phyloP scores from a whole-genome alignment of 2,797 vertebrate genomes.

The Echeneis naucrates region DNA sequence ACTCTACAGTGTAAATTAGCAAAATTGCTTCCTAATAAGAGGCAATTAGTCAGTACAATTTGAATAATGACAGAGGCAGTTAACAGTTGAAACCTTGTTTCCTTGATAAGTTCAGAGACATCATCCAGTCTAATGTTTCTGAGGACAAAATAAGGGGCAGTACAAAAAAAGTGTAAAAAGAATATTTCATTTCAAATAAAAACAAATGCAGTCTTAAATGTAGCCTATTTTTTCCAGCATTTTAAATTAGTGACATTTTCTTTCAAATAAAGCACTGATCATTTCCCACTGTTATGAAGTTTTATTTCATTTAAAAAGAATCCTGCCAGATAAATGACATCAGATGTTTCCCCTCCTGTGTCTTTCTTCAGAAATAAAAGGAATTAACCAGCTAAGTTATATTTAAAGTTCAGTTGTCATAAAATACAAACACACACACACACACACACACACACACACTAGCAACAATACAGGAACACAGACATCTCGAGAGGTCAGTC shows the following conservation, averaged over 20 bases:
- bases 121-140: not conserved
- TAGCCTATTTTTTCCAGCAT: not conserved
- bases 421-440: not conserved
- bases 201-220: not conserved
- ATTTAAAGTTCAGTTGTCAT: no score
- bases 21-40: slow-evolving; percentile 48
- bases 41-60: slow-evolving; percentile 39
- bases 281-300: not conserved
- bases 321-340: not conserved
- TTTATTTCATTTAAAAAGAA: not conserved
- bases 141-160: not conserved
- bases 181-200: not conserved
- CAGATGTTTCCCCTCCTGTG: not conserved
- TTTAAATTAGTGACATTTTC: not conserved
- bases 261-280: not conserved
- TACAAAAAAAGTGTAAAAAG: not conserved
- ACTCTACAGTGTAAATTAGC: slow-evolving; percentile 31
- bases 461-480: slow-evolving; percentile 5
- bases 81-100: slow-evolving; percentile 31
- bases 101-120: slow-evolving; percentile 5
- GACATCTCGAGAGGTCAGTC: slow-evolving; percentile 56
- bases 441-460: not conserved
- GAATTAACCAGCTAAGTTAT: not conserved
- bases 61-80: slow-evolving; percentile 24
- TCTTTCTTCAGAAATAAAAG: not conserved